Base-by-base conservation (phyloP, 2,113 vertebrate species). In the Pyxicephalus adspersus region DNA sequence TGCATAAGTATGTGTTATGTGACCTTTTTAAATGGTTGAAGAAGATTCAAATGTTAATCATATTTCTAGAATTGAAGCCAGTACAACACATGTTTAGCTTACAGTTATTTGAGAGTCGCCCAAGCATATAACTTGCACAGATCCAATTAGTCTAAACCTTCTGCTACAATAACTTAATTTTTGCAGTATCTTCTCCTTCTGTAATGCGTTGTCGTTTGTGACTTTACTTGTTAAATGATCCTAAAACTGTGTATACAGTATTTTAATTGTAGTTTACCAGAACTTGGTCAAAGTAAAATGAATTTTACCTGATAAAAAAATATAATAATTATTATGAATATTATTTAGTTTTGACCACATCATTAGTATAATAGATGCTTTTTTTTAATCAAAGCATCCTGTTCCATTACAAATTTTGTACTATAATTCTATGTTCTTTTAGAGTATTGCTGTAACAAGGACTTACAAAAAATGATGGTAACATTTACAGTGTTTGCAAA, bases 141-240 rank as follows among this genome's bases (percentile, higher is more conserved):
- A 73, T 73, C 78, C 78, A 81, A 81, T 81, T 81, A 81, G 78
- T 81, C 78, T 61, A 73, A 73, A 64, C 78, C 78, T 81, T 81
- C 78, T 81, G 78, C 78, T 81, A 81, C 78, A 73, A 23, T 81
- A 81, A 73, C 68, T 64, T 58, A 54, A 67, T 66, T 68, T 67
- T 78, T 78, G 19, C 76, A 78, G 57, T 58, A 25, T 64, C 16
- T 8, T 65, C 57, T 26, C 20, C 71, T 81, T 64, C 19, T 51
- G 13, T 38, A 71, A 45, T 63, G 31, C 31, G 25, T 61, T 80
- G 45, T 66, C 20, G 22, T 64, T n/a, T 64, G 34, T 25, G 45
- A 64, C 7, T 20, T 28, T 64, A 76, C 19, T 63, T 45, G 34
- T 28, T 38, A 38, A 20, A 50, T 15, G 11, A 67, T 67, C 19